Conservation (phyloP, 2,888 invertebrate species). For the Epinotia ramella region DNA sequence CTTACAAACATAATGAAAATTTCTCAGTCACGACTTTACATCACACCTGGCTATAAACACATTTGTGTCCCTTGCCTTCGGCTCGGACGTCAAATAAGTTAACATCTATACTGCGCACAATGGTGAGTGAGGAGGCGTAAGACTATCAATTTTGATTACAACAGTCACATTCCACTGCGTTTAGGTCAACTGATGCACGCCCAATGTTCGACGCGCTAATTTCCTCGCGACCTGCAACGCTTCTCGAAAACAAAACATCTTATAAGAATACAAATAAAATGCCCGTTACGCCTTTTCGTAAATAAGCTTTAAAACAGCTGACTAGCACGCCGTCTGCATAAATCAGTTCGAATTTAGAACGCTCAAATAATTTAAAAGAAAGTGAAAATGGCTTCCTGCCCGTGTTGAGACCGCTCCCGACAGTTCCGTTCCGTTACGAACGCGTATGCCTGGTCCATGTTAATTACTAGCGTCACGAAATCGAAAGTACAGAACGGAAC, state of each 20-base stretch:
- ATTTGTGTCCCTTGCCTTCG: too few relatives aligned
- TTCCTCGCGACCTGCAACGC: background rate
- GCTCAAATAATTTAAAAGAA: slow-evolving; percentile 77
- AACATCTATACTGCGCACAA: background rate
- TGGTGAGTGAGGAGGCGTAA: background rate
- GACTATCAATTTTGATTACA: slow-evolving; percentile 11
- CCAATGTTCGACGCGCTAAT: slow-evolving; percentile 14
- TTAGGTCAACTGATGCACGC: slow-evolving; percentile 5
- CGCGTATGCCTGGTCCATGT: slow-evolving; percentile 80
- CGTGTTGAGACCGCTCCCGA: slow-evolving; percentile 52
- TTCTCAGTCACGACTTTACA: background rate
- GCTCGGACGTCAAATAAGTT: background rate
- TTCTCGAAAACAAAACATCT: background rate
- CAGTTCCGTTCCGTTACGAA: slow-evolving; percentile 79
- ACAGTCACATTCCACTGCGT: slow-evolving; percentile 14
- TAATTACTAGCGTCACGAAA: slow-evolving; percentile 82
- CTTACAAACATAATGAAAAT: background rate
- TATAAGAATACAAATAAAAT: background rate
- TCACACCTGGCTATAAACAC: too few relatives aligned
- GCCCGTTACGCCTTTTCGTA: background rate
- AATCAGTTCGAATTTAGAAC: slow-evolving; percentile 71
- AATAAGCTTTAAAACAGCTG: slow-evolving; percentile 46
- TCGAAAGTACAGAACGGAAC: slow-evolving; percentile 78
- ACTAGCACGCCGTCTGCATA: slow-evolving; percentile 60
- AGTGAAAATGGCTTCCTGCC: slow-evolving; percentile 75